Evolutionary conservation across 2,888 invertebrate species (phyloP).

Genomic region (Leistus spinibarbis): DNA sequence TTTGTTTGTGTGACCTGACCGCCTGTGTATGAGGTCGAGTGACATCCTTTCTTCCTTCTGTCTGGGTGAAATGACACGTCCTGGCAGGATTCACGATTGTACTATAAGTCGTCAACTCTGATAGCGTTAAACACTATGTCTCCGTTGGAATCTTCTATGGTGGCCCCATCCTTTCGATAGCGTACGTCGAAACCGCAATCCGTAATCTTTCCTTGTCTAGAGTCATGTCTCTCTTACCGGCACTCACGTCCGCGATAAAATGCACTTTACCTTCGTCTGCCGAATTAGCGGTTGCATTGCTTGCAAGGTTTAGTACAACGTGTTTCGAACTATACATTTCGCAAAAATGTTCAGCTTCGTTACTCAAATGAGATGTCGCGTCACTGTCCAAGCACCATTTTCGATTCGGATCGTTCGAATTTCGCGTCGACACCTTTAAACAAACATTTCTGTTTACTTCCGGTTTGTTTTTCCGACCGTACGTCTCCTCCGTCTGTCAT

Average conservation of each 20-base stretch:
- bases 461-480: background rate
- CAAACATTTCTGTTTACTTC: background rate
- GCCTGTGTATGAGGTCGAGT: slow-evolving; percentile 26
- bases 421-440: background rate
- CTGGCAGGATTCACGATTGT: background rate
- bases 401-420: background rate
- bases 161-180: background rate
- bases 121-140: background rate
- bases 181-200: slow-evolving; percentile 4
- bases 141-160: slow-evolving; percentile 14
- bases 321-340: background rate
- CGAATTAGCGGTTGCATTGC: background rate
- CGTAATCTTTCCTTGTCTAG: slow-evolving; percentile 15
- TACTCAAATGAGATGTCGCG: background rate
- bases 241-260: background rate
- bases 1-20: slow-evolving; percentile 8
- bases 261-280: slow-evolving; percentile 27
- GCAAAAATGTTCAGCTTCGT: background rate
- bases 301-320: background rate
- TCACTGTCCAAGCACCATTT: slow-evolving; percentile 41
- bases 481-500: too few relatives aligned
- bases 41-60: too few relatives aligned
- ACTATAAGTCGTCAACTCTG: slow-evolving; percentile 9
- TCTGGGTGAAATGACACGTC: too few relatives aligned
- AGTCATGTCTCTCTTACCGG: background rate